Evolutionary conservation across 2,797 vertebrate species (phyloP), one percentile per base, ranked within the genome.

Genomic region (Coregonus sp.): DNA sequence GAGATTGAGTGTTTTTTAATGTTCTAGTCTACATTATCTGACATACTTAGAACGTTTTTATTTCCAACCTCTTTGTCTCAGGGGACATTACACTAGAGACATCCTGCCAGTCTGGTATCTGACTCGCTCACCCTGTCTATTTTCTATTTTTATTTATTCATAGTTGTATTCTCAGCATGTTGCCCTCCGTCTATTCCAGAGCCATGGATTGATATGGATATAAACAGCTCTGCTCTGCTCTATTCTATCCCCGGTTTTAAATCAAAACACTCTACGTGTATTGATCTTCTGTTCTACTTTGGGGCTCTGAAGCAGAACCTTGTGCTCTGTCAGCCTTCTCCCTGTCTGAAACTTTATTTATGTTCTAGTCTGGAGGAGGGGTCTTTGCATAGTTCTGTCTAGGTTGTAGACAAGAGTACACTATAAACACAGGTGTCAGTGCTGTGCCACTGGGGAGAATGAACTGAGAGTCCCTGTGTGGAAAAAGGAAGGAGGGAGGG

Each of bases 341-440:
- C 51, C 70, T 72, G 15, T 16, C 4, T 31, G 35, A 1, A 63
- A 63, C 25, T 63, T 11, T 67, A 35, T 35, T 14, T 18, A 35
- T 15, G 37, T 67, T 67, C 66, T 16, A 18, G 31, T 67, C 33
- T 29, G 15, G 66, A 67, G 31, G 33, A 16, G 29, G 31, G 3
- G 66, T 29, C 15, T 35, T 16, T 37, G 66, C 66, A 67, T 67
- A 67, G 66, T 35, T 67, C 31, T 67, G 66, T 59, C 18, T 59
- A 40, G 40, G 67, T 52, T 67, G 50, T 35, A 61, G 73, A 71
- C 37, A 66, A 3, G 33, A 15, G 7, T 63, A 11, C 12, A 50
- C 76, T 75, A 75, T 80, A 80, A 78, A 83, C 77, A 61, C 78
- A 80, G 78, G 78, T 81, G 81, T 67, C 75, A 20, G 59, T 35